Percentiles rank a stretch among this genome's conserved stretches.
Conservation (phyloP, 2,113 vertebrate species). For the Pachyramphus minor region DNA sequence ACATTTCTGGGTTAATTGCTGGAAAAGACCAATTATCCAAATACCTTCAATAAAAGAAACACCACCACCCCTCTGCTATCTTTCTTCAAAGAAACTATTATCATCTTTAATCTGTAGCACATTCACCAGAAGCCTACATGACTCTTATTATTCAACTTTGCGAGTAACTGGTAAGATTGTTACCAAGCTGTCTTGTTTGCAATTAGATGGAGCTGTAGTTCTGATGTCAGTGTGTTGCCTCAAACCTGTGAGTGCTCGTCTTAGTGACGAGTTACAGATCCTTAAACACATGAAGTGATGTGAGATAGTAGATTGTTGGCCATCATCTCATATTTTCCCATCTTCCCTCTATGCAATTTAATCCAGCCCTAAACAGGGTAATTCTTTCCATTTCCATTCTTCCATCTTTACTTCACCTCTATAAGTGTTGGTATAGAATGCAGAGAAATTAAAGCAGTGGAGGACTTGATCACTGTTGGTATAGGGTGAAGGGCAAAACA, state of each 20-base stretch:
- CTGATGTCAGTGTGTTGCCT: not conserved
- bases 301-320: not conserved
- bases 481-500: not conserved
- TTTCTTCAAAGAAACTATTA: slow-evolving; percentile 31
- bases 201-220: not conserved
- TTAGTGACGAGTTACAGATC: not conserved
- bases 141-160: not conserved
- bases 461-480: not conserved
- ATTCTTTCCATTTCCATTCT: not conserved
- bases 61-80: not conserved
- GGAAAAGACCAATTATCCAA: slow-evolving; percentile 58
- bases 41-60: not conserved
- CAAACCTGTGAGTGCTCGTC: not conserved
- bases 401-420: not conserved
- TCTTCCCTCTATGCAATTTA: not conserved
- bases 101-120: not conserved
- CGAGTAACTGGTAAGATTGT: not conserved
- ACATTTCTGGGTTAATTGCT: slow-evolving; percentile 42
- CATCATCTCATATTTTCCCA: not conserved
- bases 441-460: not conserved
- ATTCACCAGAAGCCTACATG: not conserved
- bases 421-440: not conserved
- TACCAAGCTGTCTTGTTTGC: not conserved
- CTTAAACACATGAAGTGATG: not conserved
- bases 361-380: not conserved